These are phyloP conservation scores for Minunthozetes semirufus DNA, from an alignment of 2,888 invertebrate species.

Conservation along the genomic window DNA sequence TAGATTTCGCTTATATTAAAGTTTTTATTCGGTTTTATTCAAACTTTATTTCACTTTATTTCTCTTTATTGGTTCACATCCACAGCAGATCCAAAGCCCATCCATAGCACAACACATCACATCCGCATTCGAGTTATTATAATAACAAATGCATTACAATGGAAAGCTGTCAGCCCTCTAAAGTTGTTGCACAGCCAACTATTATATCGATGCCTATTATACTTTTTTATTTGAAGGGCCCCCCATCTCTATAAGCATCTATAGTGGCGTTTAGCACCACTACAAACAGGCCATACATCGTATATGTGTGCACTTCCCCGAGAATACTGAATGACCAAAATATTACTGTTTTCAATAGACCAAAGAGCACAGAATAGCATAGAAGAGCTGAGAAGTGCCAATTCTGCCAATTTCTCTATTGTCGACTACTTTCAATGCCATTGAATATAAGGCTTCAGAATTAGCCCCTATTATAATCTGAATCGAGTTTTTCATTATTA, in stretches of 20 bases:
- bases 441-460: conserved; percentile 1
- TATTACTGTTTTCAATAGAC: conserved; percentile 14
- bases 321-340: conserved; percentile 7
- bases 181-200: conserved; percentile 9
- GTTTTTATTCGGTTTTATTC: not conserved
- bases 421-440: conserved; percentile 14
- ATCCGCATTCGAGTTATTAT: conserved; percentile 25
- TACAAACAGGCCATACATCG: conserved; percentile 12
- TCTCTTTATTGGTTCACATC: conserved; percentile 27
- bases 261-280: conserved; percentile 13
- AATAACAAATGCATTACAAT: conserved; percentile 31
- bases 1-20: not conserved
- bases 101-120: not conserved
- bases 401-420: conserved; percentile 6
- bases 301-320: conserved; percentile 4
- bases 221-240: conserved; percentile 24
- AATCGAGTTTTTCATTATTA: conserved; percentile 19
- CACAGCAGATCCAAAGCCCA: not conserved
- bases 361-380: not conserved
- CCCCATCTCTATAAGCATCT: conserved; percentile 14
- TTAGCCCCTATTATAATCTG: not conserved
- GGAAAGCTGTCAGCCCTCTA: conserved; percentile 1
- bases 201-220: conserved; percentile 20
- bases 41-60: not conserved
- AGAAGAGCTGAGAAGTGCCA: conserved; percentile 9